Conservation (phyloP, 2,797 vertebrate species). For the Leptodactylus fallax region DNA sequence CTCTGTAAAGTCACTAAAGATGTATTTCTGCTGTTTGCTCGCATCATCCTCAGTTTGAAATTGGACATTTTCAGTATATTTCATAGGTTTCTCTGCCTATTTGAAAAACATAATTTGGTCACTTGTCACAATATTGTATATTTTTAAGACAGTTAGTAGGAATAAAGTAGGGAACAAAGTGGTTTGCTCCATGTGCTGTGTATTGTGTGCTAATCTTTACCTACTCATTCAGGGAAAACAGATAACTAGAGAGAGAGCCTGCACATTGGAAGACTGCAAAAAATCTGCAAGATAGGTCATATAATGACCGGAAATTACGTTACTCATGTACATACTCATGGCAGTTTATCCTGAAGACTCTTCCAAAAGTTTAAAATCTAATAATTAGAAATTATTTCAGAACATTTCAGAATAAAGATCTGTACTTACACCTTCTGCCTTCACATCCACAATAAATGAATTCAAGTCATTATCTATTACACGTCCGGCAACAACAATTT, state of each 20-base stretch:
- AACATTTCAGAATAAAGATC: no score
- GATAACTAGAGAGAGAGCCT: no score
- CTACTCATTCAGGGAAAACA: no score
- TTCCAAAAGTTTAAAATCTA: no score
- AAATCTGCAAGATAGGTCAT: no score
- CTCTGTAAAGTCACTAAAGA: slow-evolving; percentile 70
- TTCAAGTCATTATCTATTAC: slow-evolving; percentile 70
- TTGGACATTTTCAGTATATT: slow-evolving; percentile 26
- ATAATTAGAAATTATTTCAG: no score
- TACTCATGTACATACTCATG: no score
- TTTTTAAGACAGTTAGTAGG: no score
- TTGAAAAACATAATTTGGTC: background rate
- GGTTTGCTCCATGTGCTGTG: background rate
- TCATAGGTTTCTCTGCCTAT: slow-evolving; percentile 6
- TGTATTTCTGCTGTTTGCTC: slow-evolving; percentile 56
- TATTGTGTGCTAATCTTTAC: no score
- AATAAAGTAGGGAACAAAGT: background rate
- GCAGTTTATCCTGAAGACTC: no score
- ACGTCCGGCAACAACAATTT: slow-evolving; percentile 82
- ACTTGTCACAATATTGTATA: background rate
- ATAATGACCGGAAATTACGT: no score
- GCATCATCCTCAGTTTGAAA: background rate
- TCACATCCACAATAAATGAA: slow-evolving; percentile 74
- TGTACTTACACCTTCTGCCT: slow-evolving; percentile 75
- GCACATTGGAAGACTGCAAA: no score